A percentile compares a stretch with the other conserved stretches of the same genome.
phyloP scores from a whole-genome alignment of 2,888 invertebrate genomes.

The Strigamia maritima region DNA sequence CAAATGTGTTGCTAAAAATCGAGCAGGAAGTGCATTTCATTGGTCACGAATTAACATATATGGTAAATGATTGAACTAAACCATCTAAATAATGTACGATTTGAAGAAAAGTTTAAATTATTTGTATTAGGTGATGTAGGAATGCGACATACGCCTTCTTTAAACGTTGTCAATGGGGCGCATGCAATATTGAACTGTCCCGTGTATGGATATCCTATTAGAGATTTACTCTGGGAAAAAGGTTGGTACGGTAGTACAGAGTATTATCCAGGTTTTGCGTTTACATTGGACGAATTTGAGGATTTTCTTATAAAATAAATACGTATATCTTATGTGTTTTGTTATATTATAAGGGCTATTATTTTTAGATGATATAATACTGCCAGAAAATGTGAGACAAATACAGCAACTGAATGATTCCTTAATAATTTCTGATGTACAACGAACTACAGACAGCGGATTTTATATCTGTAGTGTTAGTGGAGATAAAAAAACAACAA shows the following conservation, averaged over 20 bases:
- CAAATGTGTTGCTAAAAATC: slow-evolving; percentile 5
- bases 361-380: neutral
- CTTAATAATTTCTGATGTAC: neutral
- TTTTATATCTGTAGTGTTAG: neutral
- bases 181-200: neutral
- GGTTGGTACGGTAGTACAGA: too few species aligned
- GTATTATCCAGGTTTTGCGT: too few species aligned
- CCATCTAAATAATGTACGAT: neutral
- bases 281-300: too few species aligned
- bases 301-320: too few species aligned
- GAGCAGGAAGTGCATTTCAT: neutral
- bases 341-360: too few species aligned
- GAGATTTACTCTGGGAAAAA: neutral
- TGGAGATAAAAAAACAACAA: neutral
- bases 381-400: neutral
- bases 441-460: neutral
- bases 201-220: neutral
- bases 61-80: neutral
- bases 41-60: neutral
- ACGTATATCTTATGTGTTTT: too few species aligned
- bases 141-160: neutral
- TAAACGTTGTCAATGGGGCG: neutral
- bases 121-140: neutral
- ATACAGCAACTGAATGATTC: neutral
- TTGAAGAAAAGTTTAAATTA: neutral